These are phyloP conservation scores for Styela clava DNA, from an alignment of 23 tunicate species.

Conservation along the genomic window DNA sequence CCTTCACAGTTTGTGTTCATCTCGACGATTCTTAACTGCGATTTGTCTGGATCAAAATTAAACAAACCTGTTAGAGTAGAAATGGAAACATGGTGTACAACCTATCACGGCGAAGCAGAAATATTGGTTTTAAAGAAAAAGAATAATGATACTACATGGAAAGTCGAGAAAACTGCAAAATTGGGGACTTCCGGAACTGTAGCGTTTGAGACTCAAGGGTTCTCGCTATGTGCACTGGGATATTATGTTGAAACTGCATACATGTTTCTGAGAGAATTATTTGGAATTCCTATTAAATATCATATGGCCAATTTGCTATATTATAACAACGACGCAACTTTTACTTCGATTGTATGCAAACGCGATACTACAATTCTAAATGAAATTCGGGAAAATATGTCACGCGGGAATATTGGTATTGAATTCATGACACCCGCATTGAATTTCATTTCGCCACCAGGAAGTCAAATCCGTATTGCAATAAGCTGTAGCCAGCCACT, in stretches of 20 bases:
- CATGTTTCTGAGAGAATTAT: neutral
- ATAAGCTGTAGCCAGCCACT: no score
- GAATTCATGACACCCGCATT: no score
- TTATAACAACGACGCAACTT: neutral
- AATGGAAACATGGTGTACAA: neutral
- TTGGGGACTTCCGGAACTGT: neutral
- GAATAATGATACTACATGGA: neutral
- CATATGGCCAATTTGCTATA: neutral
- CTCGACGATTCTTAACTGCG: neutral
- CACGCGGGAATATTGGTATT: no score
- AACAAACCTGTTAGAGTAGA: neutral
- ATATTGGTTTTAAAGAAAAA: no score
- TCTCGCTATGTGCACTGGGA: neutral
- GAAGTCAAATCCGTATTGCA: no score
- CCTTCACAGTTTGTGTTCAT: neutral
- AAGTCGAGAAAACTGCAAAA: neutral
- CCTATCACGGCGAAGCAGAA: neutral
- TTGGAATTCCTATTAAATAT: neutral
- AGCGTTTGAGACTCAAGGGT: neutral
- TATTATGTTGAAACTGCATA: neutral
- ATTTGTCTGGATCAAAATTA: neutral
- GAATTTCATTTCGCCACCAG: no score
- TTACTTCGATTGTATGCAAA: neutral
- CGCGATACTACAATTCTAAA: no score
- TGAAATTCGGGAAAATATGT: no score